Evolutionary conservation across 1,140 invertebrate genomes (phyloP), one percentile per base, ranked within the genome.

Genomic region (Meloidogyne hapla): DNA sequence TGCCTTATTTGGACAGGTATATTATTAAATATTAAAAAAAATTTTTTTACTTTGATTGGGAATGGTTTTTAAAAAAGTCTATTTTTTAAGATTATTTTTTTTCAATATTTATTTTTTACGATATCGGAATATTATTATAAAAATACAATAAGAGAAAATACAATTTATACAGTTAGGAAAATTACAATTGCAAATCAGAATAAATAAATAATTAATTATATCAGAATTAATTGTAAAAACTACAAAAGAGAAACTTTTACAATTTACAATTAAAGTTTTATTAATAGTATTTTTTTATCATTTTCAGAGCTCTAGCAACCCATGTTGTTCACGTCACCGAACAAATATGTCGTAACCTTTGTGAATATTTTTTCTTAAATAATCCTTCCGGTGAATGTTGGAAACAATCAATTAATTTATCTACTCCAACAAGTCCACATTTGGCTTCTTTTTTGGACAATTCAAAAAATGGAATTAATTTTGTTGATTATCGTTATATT

Each of bases 291-390:
- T 66, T n/a, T 21, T 18, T 66, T 66, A 28, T 4, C 13, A 23
- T 18, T 3, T 90, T 92, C 45, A 88, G 90, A 33, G 91, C 92
- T 5, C 87, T 95, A 13, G 91, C 92, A 8, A 91, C 91, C 61
- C 91, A 94, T 64, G 91, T 92, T 3, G 91, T 93, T 18, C 91
- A 90, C 76, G 91, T 94, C 1, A 91, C 94, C 42, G 91, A 92
- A 82, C 93, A 94, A 82, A 87, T 95, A 18, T 94, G 93, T 87
- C 91, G 90, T 56, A 95, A 94, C 85, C 90, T 95, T 42, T 93
- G 94, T 85, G 88, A 90, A 40, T 81, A 92, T 38, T 63, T 81
- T 26, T 73, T 73, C n/a, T 15, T 77, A 42, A 77, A 25, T 23
- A 72, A 45, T 33, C 26, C 28, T n/a, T 25, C 23, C 21, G 23